Base-by-base conservation (phyloP, 2,888 invertebrate species). In the Clunio marinus region DNA sequence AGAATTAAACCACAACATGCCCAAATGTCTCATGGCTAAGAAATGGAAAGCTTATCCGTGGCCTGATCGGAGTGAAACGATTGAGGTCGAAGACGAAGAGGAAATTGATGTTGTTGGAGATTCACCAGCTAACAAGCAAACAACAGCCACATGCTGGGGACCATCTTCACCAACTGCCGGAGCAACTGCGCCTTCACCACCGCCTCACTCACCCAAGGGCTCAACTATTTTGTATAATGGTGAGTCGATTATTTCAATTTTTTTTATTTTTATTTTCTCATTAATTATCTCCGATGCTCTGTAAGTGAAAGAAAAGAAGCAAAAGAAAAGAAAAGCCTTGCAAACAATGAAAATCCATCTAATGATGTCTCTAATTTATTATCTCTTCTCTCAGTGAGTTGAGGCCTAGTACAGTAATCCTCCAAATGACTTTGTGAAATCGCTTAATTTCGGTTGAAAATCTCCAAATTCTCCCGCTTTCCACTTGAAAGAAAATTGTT, bases 11-110 rank as follows among this genome's bases (percentile, higher is more conserved):
- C 76, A 25, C 66, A 85, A 82, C 80, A 93, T 93, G 93, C 93
- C 93, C 82, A 91, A 93, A 80, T 93, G 93, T 84, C 87, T 93
- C 81, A 93, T 93, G 92, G 93, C 93, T 77, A 93, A 93, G 83
- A 93, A 93, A 85, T 93, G 93, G 91, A 93, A 93, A 87, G 89
- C 87, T 80, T 88, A 88, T 77, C 86, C 88, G 72, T 88, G 88
- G 87, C 85, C 86, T 73, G 87, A 86, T 75, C 83, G 87, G 73
- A 81, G 81, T 72, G 80, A 78, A 77, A 79, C 76, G 78, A 79
- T 78, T 79, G 83, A 79, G 80, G 66, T 66, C 35, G 85, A 84
- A 73, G 87, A 87, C 73, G 83, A 88, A 73, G 91, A 91, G 81
- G 91, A 91, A 82, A 90, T 91, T 81, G 91, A 91, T 84, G 91